Percentiles rank a stretch among this genome's conserved stretches.
These are phyloP conservation scores for Drosophila nigrodunni DNA, from an alignment of 1,140 invertebrate genomes.

Conservation along the genomic window DNA sequence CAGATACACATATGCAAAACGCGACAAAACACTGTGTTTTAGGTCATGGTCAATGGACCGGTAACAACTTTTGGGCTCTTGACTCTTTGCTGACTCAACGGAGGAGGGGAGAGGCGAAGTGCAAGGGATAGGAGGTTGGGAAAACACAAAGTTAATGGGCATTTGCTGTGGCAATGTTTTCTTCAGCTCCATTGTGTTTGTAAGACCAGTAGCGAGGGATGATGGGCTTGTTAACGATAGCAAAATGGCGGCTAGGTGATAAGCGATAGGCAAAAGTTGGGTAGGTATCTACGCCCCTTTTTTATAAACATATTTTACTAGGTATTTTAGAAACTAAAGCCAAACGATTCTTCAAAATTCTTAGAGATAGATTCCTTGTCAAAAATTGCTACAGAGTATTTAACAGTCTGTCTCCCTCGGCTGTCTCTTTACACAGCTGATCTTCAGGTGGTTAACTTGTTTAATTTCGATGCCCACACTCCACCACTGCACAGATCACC, in stretches of 20 bases:
- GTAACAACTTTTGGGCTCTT: background rate
- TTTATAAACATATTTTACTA: too few relatives aligned
- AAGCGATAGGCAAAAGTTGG: too few relatives aligned
- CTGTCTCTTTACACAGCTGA: slow-evolving; percentile 6
- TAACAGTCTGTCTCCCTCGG: background rate
- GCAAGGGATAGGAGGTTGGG: background rate
- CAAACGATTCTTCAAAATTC: too few relatives aligned
- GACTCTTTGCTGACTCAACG: background rate
- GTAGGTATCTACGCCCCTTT: too few relatives aligned
- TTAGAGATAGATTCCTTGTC: too few relatives aligned
- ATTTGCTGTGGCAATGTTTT: slow-evolving; percentile 16
- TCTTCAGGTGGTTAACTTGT: slow-evolving; percentile 8
- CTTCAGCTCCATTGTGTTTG: slow-evolving; percentile 16
- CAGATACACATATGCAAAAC: slow-evolving; percentile 70
- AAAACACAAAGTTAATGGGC: slow-evolving; percentile 14
- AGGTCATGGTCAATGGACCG: slow-evolving; percentile 80
- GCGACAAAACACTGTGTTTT: slow-evolving; percentile 52
- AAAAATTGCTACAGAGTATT: too few relatives aligned
- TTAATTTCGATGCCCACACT: background rate
- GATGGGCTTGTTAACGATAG: too few relatives aligned
- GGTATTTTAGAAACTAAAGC: too few relatives aligned
- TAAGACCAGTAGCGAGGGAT: too few relatives aligned
- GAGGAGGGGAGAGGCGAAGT: background rate
- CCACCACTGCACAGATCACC: background rate
- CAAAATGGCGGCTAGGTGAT: too few relatives aligned